Percentiles rank a stretch among this genome's conserved stretches.
phyloP scores from a whole-genome alignment of 2,113 vertebrate genomes.

The Brachyhypopomus gauderio region DNA sequence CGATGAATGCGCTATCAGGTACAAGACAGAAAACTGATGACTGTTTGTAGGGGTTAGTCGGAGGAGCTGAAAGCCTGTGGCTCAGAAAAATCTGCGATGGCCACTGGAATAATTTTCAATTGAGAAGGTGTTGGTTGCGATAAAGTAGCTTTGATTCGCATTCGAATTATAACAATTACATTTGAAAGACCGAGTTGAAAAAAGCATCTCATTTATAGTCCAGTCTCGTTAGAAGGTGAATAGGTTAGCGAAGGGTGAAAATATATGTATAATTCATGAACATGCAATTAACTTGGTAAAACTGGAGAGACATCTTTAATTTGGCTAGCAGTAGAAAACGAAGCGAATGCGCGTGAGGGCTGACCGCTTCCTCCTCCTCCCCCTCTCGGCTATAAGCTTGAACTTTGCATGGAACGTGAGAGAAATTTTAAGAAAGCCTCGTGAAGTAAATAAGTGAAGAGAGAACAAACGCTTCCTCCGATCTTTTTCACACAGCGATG shows the following conservation, averaged over 20 bases:
- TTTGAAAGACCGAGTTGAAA: no score
- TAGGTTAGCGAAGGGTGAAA: neutral
- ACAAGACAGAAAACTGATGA: neutral
- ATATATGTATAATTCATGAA: slow-evolving; percentile 35
- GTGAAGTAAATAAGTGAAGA: slow-evolving; percentile 61
- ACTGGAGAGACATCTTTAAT: slow-evolving; percentile 35
- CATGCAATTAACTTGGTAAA: slow-evolving; percentile 38
- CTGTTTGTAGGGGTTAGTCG: neutral
- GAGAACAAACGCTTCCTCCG: slow-evolving; percentile 68
- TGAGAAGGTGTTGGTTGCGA: no score
- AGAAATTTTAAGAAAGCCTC: slow-evolving; percentile 72
- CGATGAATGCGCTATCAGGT: slow-evolving; percentile 6
- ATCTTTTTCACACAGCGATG: neutral
- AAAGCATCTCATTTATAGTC: neutral
- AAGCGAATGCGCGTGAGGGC: slow-evolving; percentile 9
- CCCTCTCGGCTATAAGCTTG: slow-evolving; percentile 69
- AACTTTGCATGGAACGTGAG: slow-evolving; percentile 80
- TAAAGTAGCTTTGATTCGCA: no score
- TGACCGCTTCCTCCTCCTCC: slow-evolving; percentile 5
- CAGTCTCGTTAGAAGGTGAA: neutral
- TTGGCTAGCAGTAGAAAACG: slow-evolving; percentile 36
- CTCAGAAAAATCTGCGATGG: no score
- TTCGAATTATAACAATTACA: no score
- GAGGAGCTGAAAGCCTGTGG: no score
- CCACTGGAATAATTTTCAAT: no score